Percentiles rank a stretch among this genome's conserved stretches.
Conservation (phyloP, 2,888 invertebrate genomes). For the Platycheirus rosarum region DNA sequence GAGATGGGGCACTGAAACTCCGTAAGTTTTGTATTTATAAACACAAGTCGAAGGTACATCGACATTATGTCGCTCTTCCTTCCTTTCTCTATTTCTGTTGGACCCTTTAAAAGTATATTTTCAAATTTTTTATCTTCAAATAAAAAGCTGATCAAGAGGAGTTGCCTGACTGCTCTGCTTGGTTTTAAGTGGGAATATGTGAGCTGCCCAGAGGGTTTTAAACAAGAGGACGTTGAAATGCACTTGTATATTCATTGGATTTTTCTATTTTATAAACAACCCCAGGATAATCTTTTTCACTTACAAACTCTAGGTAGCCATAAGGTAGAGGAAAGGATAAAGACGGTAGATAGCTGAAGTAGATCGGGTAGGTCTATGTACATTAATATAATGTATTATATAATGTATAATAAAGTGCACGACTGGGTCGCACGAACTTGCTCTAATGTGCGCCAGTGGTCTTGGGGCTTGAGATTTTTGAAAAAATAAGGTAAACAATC, state of each 20-base stretch:
- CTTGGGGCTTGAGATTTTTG: too few species aligned
- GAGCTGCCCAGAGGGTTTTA: constrained; percentile 21
- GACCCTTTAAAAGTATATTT: constrained; percentile 58
- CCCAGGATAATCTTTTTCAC: constrained; percentile 67
- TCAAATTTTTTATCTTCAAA: constrained; percentile 44
- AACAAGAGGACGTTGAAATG: constrained; percentile 47
- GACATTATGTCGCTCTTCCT: neutral
- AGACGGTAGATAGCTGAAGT: neutral
- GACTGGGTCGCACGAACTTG: too few species aligned
- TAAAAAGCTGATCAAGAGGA: constrained; percentile 44
- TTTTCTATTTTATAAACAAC: constrained; percentile 72
- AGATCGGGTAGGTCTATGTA: neutral
- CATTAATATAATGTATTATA: too few species aligned
- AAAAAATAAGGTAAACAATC: too few species aligned
- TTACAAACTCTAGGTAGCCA: constrained; percentile 38
- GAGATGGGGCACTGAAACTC: constrained; percentile 21
- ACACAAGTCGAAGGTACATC: constrained; percentile 29
- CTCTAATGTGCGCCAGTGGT: too few species aligned
- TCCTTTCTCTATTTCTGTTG: neutral
- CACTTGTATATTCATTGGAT: constrained; percentile 72
- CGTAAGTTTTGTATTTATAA: neutral
- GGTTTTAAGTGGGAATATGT: constrained; percentile 16
- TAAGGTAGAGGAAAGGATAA: neutral
- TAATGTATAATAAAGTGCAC: too few species aligned
- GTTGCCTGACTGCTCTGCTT: neutral